Conservation (phyloP, 1,140 invertebrate genomes). For the Ceratina japonica region DNA sequence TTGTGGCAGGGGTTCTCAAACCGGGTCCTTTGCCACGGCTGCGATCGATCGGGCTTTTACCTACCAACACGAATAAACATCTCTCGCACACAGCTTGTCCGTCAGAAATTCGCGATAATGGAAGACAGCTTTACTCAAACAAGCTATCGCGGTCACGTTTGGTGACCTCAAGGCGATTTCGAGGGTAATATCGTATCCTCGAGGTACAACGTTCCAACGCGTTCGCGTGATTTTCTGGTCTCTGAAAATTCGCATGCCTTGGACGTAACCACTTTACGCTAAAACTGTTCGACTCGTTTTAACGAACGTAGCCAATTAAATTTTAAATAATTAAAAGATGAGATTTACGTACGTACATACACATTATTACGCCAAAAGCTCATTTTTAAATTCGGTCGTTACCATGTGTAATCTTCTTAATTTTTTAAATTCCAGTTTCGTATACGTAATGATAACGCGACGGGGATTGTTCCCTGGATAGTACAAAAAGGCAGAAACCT, state of each 20-base stretch:
- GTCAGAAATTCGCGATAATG: constrained; percentile 46
- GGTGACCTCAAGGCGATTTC: constrained; percentile 18
- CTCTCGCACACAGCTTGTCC: constrained; percentile 29
- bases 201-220: too few relatives aligned
- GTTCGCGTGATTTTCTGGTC: not conserved
- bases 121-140: constrained; percentile 12
- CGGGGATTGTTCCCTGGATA: not conserved
- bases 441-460: not conserved
- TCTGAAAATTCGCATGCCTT: not conserved
- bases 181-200: not conserved
- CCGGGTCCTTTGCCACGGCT: constrained; percentile 30
- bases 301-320: too few relatives aligned
- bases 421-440: not conserved
- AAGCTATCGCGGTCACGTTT: constrained; percentile 27
- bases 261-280: not conserved
- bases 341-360: too few relatives aligned
- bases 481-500: not conserved
- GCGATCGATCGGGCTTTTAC: constrained; percentile 56
- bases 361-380: too few relatives aligned
- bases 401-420: not conserved
- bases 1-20: constrained; percentile 59
- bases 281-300: too few relatives aligned
- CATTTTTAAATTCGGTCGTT: too few relatives aligned
- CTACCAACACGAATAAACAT: constrained; percentile 49
- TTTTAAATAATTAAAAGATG: too few relatives aligned